These are phyloP conservation scores for Asarcornis scutulata DNA, from an alignment of 2,113 vertebrate genomes.

Conservation along the genomic window DNA sequence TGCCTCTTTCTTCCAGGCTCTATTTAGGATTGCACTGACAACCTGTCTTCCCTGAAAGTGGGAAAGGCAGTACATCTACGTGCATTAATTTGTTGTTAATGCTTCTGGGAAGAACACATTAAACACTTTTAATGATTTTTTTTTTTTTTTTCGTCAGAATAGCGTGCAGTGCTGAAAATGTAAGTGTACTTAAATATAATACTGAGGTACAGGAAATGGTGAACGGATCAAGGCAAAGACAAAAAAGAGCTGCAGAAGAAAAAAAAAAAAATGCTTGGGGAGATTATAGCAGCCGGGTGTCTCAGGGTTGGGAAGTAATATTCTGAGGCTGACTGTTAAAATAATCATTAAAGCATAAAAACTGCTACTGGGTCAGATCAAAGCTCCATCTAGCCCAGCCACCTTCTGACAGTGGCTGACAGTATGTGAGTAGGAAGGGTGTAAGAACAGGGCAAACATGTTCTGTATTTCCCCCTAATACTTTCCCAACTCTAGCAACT, in stretches of 20 bases:
- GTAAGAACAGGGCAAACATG: neutral
- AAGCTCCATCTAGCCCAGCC: neutral
- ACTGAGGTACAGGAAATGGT: neutral
- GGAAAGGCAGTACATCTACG: neutral
- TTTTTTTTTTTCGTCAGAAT: neutral
- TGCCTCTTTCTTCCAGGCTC: neutral
- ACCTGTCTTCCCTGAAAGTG: neutral
- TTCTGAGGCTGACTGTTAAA: neutral
- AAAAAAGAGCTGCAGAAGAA: neutral
- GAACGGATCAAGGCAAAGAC: neutral
- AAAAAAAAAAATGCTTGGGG: too few relatives aligned
- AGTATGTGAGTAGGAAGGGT: neutral
- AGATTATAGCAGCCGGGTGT: neutral
- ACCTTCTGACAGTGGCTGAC: neutral
- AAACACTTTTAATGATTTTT: neutral
- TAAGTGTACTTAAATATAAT: neutral
- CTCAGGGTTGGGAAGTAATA: neutral
- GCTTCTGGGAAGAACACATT: neutral
- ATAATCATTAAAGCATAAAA: neutral
- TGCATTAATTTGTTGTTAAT: neutral
- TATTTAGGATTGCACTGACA: neutral
- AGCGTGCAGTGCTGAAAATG: neutral
- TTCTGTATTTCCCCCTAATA: neutral
- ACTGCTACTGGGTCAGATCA: rapidly evolving
- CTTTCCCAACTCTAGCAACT: neutral